Conservation (phyloP, 2,113 vertebrate genomes). For the Tetraodon nigroviridis region DNA sequence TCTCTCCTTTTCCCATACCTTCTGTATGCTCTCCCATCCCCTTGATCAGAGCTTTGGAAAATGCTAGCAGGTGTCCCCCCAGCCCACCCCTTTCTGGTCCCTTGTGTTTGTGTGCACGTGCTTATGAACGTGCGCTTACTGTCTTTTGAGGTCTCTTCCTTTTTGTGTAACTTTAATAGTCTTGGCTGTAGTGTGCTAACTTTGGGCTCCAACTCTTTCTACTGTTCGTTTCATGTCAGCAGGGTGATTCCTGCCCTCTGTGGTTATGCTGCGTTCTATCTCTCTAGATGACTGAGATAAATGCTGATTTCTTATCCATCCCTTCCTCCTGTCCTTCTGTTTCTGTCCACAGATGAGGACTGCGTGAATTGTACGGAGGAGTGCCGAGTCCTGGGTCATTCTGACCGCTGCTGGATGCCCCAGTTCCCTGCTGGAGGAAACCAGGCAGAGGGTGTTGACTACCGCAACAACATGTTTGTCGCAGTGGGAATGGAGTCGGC, state of each 20-base stretch:
- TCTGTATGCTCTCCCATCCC: conserved; percentile 63
- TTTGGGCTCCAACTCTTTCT: conserved; percentile 30
- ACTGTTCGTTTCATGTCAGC: conserved; percentile 32
- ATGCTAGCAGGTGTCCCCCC: conserved; percentile 68
- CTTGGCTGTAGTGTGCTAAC: conserved; percentile 17
- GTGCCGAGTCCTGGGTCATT: conserved; percentile 98
- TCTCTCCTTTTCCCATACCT: conserved; percentile 53
- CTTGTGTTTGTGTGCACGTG: conserved; percentile 35
- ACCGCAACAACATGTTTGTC: conserved; percentile 99
- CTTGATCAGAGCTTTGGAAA: conserved; percentile 74
- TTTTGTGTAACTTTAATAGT: conserved; percentile 21
- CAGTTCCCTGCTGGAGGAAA: conserved; percentile 89
- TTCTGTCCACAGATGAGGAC: conserved; percentile 89
- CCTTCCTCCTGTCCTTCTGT: conserved; percentile 5
- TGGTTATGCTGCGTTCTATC: conserved; percentile 8
- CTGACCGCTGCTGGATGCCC: conserved; percentile 99
- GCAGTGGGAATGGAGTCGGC: conserved; percentile 90
- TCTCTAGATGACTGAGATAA: conserved; percentile 14
- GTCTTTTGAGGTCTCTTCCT: conserved; percentile 8
- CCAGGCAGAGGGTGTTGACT: conserved; percentile 95
- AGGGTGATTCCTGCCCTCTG: conserved; percentile 31
- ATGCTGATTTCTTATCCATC: conserved; percentile 26
- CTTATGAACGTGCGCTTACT: conserved; percentile 18
- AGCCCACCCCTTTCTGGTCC: conserved; percentile 23
- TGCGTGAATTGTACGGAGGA: conserved; percentile 99